Evolutionary conservation across 1,140 invertebrate genomes (phyloP).

Genomic region (Meloidogyne floridensis): DNA sequence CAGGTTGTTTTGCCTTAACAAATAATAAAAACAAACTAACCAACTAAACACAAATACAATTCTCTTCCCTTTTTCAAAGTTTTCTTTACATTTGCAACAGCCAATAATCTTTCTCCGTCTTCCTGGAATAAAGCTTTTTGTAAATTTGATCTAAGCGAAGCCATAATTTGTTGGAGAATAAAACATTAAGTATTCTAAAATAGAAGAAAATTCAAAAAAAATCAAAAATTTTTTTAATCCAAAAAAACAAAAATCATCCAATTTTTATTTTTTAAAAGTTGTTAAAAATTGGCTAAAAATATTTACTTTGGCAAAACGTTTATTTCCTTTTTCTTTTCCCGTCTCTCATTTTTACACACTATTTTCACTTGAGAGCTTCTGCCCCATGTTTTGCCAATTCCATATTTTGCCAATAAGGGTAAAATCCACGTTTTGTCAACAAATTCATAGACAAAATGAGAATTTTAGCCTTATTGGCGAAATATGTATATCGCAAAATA

Average conservation of each 20-base stretch:
- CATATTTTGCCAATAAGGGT: too few species aligned
- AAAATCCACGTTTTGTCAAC: too few species aligned
- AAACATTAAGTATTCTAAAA: not conserved
- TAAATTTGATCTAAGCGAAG: conserved; percentile 61
- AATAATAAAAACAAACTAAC: conserved; percentile 56
- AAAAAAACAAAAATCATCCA: not conserved
- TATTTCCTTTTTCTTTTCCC: not conserved
- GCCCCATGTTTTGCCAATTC: too few species aligned
- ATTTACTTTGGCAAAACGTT: not conserved
- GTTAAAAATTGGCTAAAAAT: not conserved
- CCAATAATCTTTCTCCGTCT: conserved; percentile 67
- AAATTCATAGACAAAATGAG: too few species aligned
- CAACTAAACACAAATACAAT: conserved; percentile 67
- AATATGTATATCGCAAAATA: too few species aligned
- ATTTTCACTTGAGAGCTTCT: not conserved
- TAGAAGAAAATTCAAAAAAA: not conserved
- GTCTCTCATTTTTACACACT: not conserved
- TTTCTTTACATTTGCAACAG: conserved; percentile 66
- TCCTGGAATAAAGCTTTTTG: conserved; percentile 68
- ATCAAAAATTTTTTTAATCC: not conserved
- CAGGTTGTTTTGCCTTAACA: conserved; percentile 15
- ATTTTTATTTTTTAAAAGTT: not conserved
- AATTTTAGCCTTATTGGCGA: too few species aligned
- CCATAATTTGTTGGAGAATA: not conserved
- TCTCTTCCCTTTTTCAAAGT: conserved; percentile 64